Evolutionary conservation across 2,113 vertebrate species (phyloP), one percentile per base, ranked within the genome.

Genomic region (Dasypus novemcinctus): DNA sequence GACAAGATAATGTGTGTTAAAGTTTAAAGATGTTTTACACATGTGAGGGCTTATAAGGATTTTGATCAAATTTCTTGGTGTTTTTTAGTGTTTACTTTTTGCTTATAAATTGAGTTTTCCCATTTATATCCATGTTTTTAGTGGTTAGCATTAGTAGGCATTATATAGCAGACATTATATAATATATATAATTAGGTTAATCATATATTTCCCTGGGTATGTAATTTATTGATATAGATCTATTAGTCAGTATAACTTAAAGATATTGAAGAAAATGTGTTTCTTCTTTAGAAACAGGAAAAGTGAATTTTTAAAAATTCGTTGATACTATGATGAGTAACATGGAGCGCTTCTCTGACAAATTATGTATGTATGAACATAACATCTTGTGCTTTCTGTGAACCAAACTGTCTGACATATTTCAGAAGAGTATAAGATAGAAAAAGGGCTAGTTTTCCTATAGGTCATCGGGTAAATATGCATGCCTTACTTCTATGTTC

Each of bases 271-370:
- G 61, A 82, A 95, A 94, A 75, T 71, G 21, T 91, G 8, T 92
- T 92, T 95, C 17, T 94, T 46, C 43, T 83, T 90, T 79, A 96
- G 91, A 61, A 68, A 63, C 27, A 17, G 76, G 93, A 87, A 63
- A 80, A 74, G 91, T 90, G 49, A 91, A 96, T 92, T 90, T 97
- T 80, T 94, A 96, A 90, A 36, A 96, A 31, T 94, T 96, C 9
- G 7, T 90, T 79, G 46, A 38, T 90, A 75, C 52, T n/a, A 31
- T 96, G 88, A 63, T 95, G 93, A 96, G 7, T 36, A 82, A 94
- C 64, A 92, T 31, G 0, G 75, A 87, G 38, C 0, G 9, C 75
- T 94, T 87, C 54, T 94, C 95, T 87, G 88, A 93, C 82, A 90
- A 94, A 80, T 83, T 95, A 87, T 10, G 74, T 95, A 91, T 7